Conservation (phyloP, 2,888 invertebrate genomes). For the Andrena camellia region DNA sequence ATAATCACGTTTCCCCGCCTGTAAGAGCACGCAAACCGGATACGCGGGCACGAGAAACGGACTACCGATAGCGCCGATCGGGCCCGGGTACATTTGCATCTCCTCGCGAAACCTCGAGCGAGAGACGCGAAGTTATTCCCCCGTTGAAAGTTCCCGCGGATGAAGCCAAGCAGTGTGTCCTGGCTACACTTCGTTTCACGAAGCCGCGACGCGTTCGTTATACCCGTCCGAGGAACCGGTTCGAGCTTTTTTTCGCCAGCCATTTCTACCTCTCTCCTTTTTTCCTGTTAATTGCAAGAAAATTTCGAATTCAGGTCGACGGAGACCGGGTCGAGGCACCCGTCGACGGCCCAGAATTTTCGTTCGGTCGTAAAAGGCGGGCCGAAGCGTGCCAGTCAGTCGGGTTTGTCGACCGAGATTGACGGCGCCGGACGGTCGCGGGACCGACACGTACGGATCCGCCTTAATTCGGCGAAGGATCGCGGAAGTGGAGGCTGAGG, state of each 20-base stretch:
- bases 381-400: too few species aligned
- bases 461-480: conserved; percentile 21
- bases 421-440: too few species aligned
- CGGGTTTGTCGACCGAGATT: too few species aligned
- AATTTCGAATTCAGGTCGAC: conserved; percentile 28
- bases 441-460: too few species aligned
- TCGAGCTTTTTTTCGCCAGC: conserved; percentile 20
- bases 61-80: conserved; percentile 6
- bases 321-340: neutral
- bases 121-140: neutral
- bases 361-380: too few species aligned
- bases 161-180: too few species aligned
- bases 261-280: too few species aligned
- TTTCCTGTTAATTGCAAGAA: conserved; percentile 11
- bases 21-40: neutral
- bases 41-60: neutral
- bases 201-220: conserved; percentile 40
- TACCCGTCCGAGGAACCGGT: conserved; percentile 48
- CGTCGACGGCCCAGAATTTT: too few species aligned
- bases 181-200: conserved; percentile 9
- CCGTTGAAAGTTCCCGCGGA: conserved; percentile 15
- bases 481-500: conserved; percentile 39
- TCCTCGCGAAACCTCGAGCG: neutral
- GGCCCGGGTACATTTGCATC: neutral
- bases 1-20: neutral